Percentiles rank a stretch among this genome's conserved stretches.
phyloP scores from a whole-genome alignment of 2,113 vertebrate species.

The Onychostoma macrolepis region DNA sequence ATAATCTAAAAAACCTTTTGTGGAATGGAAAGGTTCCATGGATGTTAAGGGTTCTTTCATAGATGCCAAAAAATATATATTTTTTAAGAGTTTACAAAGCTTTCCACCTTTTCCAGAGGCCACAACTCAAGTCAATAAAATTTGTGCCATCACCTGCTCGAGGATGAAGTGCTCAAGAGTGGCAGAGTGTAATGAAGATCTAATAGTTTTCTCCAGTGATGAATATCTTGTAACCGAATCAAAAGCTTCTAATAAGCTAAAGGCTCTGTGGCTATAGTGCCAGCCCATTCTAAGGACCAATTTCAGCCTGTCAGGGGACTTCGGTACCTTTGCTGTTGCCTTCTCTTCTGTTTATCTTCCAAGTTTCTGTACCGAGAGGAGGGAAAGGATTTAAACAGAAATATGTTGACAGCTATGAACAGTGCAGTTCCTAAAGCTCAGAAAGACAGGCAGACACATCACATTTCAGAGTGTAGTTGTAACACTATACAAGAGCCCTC shows the following conservation, averaged over 20 bases:
- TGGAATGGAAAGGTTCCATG: neutral
- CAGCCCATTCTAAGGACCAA: neutral
- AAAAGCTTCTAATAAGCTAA: neutral
- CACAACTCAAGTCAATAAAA: neutral
- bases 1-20: neutral
- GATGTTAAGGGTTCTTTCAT: neutral
- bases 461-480: constrained; percentile 5
- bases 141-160: neutral
- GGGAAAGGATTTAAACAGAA: neutral
- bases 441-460: constrained; percentile 10
- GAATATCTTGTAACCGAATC: neutral
- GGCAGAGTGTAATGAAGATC: neutral
- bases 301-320: neutral
- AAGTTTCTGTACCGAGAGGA: neutral
- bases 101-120: neutral
- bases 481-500: constrained; percentile 12
- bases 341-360: constrained; percentile 8
- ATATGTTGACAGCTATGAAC: neutral
- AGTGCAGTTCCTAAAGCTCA: neutral
- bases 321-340: neutral
- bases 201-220: neutral
- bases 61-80: neutral
- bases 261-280: neutral
- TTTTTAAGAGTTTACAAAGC: neutral
- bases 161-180: neutral